Evolutionary conservation across 2,888 invertebrate species (phyloP).

Genomic region (Dyspetes luteomarginatus): DNA sequence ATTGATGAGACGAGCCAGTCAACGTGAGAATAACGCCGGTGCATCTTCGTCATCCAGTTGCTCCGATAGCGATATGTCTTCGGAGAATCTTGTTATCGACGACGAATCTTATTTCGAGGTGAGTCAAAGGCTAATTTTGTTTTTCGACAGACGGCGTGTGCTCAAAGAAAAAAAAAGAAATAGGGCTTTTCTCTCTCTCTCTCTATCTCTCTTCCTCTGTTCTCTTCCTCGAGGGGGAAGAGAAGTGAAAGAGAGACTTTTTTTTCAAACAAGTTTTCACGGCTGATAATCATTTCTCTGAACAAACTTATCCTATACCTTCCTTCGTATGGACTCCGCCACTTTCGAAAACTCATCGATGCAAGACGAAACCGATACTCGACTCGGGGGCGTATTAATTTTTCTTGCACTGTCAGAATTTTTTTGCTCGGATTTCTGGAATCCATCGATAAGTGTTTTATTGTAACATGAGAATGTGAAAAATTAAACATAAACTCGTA

Average conservation of each 20-base stretch:
- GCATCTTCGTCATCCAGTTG: conserved; percentile 63
- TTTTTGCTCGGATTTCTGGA: not conserved
- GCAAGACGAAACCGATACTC: not conserved
- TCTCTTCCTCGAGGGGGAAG: not conserved
- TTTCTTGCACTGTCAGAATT: conserved; percentile 15
- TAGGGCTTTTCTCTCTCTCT: too few relatives aligned
- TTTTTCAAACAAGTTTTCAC: conserved; percentile 11
- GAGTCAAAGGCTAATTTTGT: conserved; percentile 48
- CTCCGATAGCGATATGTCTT: conserved; percentile 81
- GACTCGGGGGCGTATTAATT: not conserved
- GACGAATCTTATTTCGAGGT: conserved; percentile 83
- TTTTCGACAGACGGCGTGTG: not conserved
- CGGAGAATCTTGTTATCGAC: conserved; percentile 79
- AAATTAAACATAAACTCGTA: not conserved
- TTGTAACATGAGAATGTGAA: not conserved
- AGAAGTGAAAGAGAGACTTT: conserved; percentile 5
- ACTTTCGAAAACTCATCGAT: conserved; percentile 10
- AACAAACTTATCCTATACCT: not conserved
- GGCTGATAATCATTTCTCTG: conserved; percentile 9
- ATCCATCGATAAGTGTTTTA: not conserved
- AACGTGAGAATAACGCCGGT: conserved; percentile 52
- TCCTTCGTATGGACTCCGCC: not conserved
- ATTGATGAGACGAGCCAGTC: conserved; percentile 61
- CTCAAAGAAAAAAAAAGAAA: too few relatives aligned
- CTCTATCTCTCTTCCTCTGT: not conserved